Percentiles rank a stretch among this genome's conserved stretches.
These are phyloP conservation scores for Otolemur garnettii DNA, from an alignment of 2,113 vertebrate genomes.

Conservation along the genomic window DNA sequence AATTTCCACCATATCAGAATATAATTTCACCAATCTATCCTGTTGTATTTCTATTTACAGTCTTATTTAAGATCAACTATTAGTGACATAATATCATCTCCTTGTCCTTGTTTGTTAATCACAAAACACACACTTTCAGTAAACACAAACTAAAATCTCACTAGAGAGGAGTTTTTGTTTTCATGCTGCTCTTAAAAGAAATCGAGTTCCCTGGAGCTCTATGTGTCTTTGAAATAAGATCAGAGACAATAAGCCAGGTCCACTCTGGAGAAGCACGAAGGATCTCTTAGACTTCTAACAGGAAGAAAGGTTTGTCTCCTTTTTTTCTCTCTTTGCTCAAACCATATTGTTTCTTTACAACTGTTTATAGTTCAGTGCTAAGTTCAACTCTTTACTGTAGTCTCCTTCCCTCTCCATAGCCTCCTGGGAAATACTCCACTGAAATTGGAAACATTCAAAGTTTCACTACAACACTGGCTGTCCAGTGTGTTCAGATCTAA, in stretches of 20 bases:
- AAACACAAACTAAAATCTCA: constrained; percentile 33
- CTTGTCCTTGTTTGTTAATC: neutral
- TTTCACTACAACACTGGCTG: neutral
- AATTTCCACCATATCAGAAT: neutral
- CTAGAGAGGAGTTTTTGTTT: neutral
- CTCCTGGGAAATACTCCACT: neutral
- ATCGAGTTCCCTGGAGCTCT: neutral
- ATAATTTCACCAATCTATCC: neutral
- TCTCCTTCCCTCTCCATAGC: neutral
- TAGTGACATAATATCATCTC: neutral
- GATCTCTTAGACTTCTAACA: neutral
- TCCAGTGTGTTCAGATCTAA: neutral
- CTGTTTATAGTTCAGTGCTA: neutral
- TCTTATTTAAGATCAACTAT: neutral
- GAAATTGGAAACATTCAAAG: neutral
- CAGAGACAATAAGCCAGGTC: neutral
- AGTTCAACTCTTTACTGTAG: neutral
- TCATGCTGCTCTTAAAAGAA: constrained; percentile 7
- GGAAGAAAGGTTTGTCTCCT: neutral
- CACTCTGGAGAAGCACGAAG: neutral
- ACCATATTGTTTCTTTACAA: neutral
- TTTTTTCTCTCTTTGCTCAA: neutral
- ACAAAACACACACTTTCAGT: neutral
- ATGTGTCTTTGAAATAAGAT: constrained; percentile 55
- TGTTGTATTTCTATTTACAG: constrained; percentile 4